Conservation (phyloP, 92 coral and sea anemone species). For the Pocillopora grandis region DNA sequence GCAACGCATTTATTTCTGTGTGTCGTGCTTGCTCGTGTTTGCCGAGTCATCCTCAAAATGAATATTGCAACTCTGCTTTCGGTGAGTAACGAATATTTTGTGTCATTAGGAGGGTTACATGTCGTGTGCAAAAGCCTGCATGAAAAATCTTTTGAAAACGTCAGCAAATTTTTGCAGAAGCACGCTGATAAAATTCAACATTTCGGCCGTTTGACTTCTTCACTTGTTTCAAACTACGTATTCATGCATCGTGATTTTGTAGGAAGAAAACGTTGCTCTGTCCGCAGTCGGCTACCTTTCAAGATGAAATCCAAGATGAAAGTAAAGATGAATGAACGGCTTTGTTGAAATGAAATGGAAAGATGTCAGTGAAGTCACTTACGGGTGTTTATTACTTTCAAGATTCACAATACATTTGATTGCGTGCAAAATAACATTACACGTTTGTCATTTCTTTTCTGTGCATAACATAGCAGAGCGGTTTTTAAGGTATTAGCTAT, state of each 20-base stretch:
- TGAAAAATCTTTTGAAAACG: not conserved
- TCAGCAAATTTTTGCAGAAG: not conserved
- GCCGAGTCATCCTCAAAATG: slow-evolving; percentile 90
- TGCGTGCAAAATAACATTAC: not conserved
- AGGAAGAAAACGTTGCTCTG: not conserved
- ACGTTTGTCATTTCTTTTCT: not conserved
- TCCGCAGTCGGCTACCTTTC: not conserved
- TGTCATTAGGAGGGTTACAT: not conserved
- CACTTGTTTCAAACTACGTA: slow-evolving; percentile 2
- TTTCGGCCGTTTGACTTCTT: not conserved
- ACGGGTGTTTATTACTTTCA: slow-evolving; percentile 23
- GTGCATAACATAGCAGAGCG: not conserved
- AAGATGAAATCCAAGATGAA: slow-evolving; percentile 14
- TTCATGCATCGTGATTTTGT: not conserved
- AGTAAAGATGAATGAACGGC: slow-evolving; percentile 3
- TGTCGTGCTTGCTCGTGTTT: slow-evolving; percentile 78
- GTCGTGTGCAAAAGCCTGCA: not conserved
- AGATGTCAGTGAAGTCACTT: slow-evolving; percentile 26
- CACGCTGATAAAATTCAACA: not conserved
- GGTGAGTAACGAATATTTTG: slow-evolving; percentile 61
- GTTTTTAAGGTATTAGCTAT: not conserved
- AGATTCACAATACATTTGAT: slow-evolving; percentile 14
- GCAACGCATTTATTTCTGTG: slow-evolving; percentile 11
- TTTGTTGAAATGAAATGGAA: slow-evolving; percentile 19
- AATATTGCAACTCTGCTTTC: slow-evolving; percentile 86